phyloP scores from a whole-genome alignment of 2,797 vertebrate genomes.

The Aselliscus stoliczkanus region DNA sequence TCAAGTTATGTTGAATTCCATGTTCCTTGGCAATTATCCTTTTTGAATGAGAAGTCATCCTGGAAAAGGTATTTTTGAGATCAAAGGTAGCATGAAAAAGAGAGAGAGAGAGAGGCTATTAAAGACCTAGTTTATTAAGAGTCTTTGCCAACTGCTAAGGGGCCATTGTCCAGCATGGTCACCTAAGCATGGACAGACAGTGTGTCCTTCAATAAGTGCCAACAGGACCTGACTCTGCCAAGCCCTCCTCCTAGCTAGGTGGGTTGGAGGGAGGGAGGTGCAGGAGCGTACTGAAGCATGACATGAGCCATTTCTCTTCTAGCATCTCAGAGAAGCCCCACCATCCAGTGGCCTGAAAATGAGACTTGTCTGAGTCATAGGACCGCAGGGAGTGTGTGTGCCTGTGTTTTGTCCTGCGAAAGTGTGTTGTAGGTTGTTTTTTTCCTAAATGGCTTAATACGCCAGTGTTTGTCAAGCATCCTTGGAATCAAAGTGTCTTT shows the following conservation, averaged over 20 bases:
- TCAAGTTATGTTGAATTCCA: neutral
- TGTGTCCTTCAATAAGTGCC: neutral
- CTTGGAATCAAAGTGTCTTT: constrained; percentile 84
- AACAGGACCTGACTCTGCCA: neutral
- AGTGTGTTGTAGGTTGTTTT: constrained; percentile 64
- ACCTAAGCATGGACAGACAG: neutral
- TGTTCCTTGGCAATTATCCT: neutral
- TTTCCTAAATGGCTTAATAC: constrained; percentile 76
- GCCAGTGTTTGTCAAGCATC: constrained; percentile 80
- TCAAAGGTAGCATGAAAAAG: neutral
- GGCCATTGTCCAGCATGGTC: neutral
- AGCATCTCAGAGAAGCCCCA: neutral
- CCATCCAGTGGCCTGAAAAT: neutral
- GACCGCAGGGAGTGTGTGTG: neutral
- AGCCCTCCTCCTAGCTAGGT: neutral
- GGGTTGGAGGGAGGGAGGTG: neutral
- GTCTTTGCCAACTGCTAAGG: neutral
- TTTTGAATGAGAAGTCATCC: neutral
- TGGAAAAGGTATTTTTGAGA: neutral
- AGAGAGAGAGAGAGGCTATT: no score
- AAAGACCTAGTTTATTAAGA: neutral
- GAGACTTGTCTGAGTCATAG: neutral
- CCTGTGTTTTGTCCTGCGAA: neutral
- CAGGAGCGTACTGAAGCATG: neutral
- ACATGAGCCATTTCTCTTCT: neutral